Base-by-base conservation (phyloP, 2,113 vertebrate species). In the Syngnathus scovelli region DNA sequence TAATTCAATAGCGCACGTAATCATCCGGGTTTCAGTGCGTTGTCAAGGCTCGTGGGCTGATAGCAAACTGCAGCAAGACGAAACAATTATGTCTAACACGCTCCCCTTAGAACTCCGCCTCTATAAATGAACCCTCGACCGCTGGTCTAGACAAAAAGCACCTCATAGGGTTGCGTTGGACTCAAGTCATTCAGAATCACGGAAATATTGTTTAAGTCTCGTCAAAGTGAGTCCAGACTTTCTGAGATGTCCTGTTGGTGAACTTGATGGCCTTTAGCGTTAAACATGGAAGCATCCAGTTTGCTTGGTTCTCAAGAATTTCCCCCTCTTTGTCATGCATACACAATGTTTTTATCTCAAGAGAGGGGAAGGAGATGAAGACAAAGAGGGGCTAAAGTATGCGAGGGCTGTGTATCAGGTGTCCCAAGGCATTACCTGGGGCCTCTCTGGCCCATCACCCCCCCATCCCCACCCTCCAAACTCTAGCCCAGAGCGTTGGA, bases 161-260 rank as follows among this genome's bases (percentile, higher is more conserved):
- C 27, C 27, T 33, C 27, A 33, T 33, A 33, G 27, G 27, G 27
- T 49, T 49, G 46, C 18, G 13, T 18, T 19, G 15, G 5, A 58
- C 16, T 58, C 55, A 36, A 58, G 36, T 55, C 8, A 27, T 61
- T 61, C 10, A 84, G 55, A 70, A 73, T 85, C 77, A 54, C 52
- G 77, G 84, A 89, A 90, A 90, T 89, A 88, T 90, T 90, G 86
- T 90, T 88, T 88, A 21, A 21, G 78, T 88, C 87, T 90, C 56
- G 48, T 55, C 67, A 71, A 78, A 86, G 81, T 78, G 81, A 9
- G 19, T 52, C 49, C 49, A 52, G 78, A 83, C 62, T 68, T 73
- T 68, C 66, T 68, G 61, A 74, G 71, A 75, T 72, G 67, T 71
- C 65, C 21, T 36, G 73, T 66, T 68, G 70, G 68, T 80, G 77